Conservation (phyloP, 2,797 vertebrate species). For the Darevskia nairensis region DNA sequence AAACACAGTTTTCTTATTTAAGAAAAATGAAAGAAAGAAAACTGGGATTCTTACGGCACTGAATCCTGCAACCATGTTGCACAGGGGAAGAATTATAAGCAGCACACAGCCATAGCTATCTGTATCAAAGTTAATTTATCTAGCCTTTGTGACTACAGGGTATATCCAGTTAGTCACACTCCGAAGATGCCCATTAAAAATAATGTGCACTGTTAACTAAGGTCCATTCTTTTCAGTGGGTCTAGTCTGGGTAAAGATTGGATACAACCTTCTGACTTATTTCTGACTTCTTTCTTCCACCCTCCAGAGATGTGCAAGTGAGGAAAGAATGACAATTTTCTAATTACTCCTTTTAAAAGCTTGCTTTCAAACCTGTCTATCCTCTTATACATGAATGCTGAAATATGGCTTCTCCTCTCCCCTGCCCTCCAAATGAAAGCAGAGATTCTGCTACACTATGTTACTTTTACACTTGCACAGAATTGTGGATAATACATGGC, state of each 20-base stretch:
- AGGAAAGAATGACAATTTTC: neutral
- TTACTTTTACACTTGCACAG: neutral
- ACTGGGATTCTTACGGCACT: neutral
- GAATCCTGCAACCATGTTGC: neutral
- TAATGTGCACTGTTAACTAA: no score
- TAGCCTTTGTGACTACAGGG: neutral
- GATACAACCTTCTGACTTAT: neutral
- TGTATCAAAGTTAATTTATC: neutral
- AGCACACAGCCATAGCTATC: neutral
- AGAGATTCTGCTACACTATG: neutral
- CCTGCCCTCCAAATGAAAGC: neutral
- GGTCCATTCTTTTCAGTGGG: no score
- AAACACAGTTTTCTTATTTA: neutral
- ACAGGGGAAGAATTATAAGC: neutral
- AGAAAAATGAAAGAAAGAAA: neutral
- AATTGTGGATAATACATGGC: neutral
- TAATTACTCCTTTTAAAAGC: neutral
- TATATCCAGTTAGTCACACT: neutral
- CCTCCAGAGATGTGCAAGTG: neutral
- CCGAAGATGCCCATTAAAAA: no score
- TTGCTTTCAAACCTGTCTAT: neutral
- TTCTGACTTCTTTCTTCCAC: neutral
- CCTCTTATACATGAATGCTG: neutral
- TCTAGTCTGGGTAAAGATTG: no score
- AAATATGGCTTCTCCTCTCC: neutral